Evolutionary conservation across 2,888 invertebrate species (phyloP), one percentile per base, ranked within the genome.

Genomic region (Andrena camellia): DNA sequence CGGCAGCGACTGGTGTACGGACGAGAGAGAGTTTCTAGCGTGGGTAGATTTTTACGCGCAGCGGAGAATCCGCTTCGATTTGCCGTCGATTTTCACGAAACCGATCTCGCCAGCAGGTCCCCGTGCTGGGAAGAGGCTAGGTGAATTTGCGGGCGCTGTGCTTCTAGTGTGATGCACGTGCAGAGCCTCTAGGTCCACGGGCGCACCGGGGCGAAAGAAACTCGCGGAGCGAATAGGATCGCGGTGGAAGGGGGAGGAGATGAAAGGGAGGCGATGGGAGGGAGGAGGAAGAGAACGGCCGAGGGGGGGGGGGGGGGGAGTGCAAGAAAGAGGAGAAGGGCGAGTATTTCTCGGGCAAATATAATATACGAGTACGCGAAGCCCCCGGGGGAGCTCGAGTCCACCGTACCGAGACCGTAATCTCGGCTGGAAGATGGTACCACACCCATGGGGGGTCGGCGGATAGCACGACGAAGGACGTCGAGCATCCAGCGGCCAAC

Each of bases 381-480:
- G 85, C 83, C 88, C 83, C 86, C 77, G 82, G 88, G 88, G 88
- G 86, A 83, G 86, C 77, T 86, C 57, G 80, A 79, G 86, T 88
- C 88, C 78, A 78, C 76, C 59, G 74, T 81, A 71, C 80, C 82
- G 78, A 74, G 88, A 83, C 85, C 84, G 84, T 88, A 88, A 88
- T 88, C 88, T 88, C 81, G 71, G 48, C 73, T 85, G 76, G 89
- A 88, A 86, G 89, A 90, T 87, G 88, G 90, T 87, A 89, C 90
- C 90, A 90, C 91, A 89, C 91, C 90, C 90, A 90, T 88, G 88
- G 90, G 90, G 89, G 90, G 90, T 89, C 88, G 86, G 68, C 31
- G 77, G 75, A 79, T 69, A 73, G 48, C 77, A 64, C 29, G 68
- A 68, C 64, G 78, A 48, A 66, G 75, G 72, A 66, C 76, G 81